These are phyloP conservation scores for Tenualosa thibaudeaui DNA, from an alignment of 2,797 vertebrate species.

Conservation along the genomic window DNA sequence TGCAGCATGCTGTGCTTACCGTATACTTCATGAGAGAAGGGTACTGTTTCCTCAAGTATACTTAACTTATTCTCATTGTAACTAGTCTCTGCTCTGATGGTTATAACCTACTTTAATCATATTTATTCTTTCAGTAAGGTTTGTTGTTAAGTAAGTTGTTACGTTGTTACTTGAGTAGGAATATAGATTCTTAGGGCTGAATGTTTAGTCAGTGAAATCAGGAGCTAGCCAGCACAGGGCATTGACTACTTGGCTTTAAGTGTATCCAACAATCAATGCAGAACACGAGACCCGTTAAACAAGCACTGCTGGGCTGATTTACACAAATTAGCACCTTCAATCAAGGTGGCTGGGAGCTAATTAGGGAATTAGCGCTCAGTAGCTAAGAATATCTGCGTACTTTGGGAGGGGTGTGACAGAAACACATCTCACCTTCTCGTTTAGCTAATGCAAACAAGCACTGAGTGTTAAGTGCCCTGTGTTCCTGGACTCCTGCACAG, in stretches of 20 bases:
- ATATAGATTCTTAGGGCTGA: background rate
- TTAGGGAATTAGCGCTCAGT: constrained; percentile 8
- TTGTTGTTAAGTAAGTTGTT: no score
- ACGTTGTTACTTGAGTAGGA: no score
- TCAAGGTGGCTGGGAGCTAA: constrained; percentile 22
- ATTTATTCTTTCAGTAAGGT: background rate
- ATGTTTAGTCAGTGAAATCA: background rate
- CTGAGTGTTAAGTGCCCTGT: background rate
- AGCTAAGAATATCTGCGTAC: constrained; percentile 5
- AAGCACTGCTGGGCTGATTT: constrained; percentile 14
- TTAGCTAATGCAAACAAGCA: background rate
- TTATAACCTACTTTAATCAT: background rate
- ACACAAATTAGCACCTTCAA: constrained; percentile 23
- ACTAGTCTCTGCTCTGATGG: background rate
- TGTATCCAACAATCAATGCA: constrained; percentile 5
- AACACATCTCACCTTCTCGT: constrained; percentile 8
- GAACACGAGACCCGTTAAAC: constrained; percentile 11
- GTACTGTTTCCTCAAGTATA: background rate
- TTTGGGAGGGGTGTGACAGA: background rate
- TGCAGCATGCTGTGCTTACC: constrained; percentile 10
- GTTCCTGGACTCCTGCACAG: background rate
- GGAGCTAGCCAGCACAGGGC: background rate
- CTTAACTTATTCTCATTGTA: no score
- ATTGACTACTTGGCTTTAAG: background rate
- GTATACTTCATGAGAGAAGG: background rate